A percentile compares a stretch with the other conserved stretches of the same genome.
phyloP scores from a whole-genome alignment of 2,888 invertebrate genomes.

The Deilephila porcellus region DNA sequence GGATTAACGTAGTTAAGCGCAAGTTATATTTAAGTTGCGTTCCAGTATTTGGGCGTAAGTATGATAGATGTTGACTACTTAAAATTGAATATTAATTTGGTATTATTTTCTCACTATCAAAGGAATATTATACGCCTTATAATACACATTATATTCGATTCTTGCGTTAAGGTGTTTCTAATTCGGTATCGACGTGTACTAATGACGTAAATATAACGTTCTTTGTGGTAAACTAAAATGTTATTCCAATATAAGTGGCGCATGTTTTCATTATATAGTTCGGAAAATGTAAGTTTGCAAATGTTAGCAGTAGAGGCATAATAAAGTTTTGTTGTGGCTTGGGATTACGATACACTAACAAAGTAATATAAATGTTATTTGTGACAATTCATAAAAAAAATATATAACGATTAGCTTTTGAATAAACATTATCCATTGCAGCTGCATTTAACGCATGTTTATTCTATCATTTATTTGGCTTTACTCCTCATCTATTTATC shows the following conservation, averaged over 20 bases:
- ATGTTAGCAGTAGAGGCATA: slow-evolving; percentile 60
- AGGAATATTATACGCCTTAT: background rate
- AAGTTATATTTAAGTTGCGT: too few species aligned
- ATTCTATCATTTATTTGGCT: slow-evolving; percentile 50
- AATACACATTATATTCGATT: background rate
- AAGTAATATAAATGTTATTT: slow-evolving; percentile 45
- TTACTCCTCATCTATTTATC: slow-evolving; percentile 37
- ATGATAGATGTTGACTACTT: too few species aligned
- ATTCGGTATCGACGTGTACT: background rate
- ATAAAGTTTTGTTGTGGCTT: slow-evolving; percentile 84
- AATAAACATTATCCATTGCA: slow-evolving; percentile 72
- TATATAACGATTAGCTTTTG: slow-evolving; percentile 57
- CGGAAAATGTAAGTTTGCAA: slow-evolving; percentile 45
- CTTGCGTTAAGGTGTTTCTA: background rate
- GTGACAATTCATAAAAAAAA: slow-evolving; percentile 66
- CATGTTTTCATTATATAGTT: too few species aligned
- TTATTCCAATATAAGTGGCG: background rate
- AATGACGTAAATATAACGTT: slow-evolving; percentile 1
- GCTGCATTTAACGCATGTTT: slow-evolving; percentile 74
- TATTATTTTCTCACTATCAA: background rate
- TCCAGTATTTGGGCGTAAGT: too few species aligned
- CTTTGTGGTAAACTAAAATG: background rate
- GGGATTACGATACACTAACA: slow-evolving; percentile 67
- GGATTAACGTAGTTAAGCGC: too few species aligned
- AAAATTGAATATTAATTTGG: background rate